These are phyloP conservation scores for Volucella inanis DNA, from an alignment of 2,888 invertebrate species.

Conservation along the genomic window DNA sequence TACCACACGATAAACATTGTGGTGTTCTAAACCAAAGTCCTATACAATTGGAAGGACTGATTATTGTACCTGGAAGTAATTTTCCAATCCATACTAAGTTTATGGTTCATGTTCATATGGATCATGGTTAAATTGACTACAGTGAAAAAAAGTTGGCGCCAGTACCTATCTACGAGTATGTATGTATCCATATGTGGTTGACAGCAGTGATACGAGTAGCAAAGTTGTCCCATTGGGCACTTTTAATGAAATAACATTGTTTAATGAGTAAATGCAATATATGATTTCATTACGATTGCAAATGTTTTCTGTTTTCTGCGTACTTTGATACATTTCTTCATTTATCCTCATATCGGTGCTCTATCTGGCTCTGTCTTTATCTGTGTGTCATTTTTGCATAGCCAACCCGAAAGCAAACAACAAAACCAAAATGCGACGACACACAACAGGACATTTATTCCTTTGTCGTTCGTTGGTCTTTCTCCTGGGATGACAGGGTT, in stretches of 20 bases:
- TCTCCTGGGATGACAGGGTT: conserved; percentile 60
- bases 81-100: too few relatives aligned
- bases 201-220: too few relatives aligned
- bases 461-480: conserved; percentile 57
- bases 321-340: conserved; percentile 44
- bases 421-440: not conserved
- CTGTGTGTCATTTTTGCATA: conserved; percentile 25
- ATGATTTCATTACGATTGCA: conserved; percentile 47
- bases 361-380: not conserved
- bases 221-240: not conserved
- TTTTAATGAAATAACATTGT: conserved; percentile 54
- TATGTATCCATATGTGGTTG: too few relatives aligned
- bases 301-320: conserved; percentile 19
- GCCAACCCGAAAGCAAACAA: too few relatives aligned
- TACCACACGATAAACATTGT: too few relatives aligned
- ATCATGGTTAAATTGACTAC: too few relatives aligned
- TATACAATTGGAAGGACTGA: too few relatives aligned
- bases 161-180: too few relatives aligned
- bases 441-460: conserved; percentile 61
- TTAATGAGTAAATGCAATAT: conserved; percentile 59
- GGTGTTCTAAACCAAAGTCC: too few relatives aligned
- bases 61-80: too few relatives aligned
- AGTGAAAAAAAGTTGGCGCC: too few relatives aligned
- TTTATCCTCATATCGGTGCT: conserved; percentile 47
- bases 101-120: too few relatives aligned